phyloP scores from a whole-genome alignment of 92 coral and sea anemone species.

The Zoanthus sociatus region DNA sequence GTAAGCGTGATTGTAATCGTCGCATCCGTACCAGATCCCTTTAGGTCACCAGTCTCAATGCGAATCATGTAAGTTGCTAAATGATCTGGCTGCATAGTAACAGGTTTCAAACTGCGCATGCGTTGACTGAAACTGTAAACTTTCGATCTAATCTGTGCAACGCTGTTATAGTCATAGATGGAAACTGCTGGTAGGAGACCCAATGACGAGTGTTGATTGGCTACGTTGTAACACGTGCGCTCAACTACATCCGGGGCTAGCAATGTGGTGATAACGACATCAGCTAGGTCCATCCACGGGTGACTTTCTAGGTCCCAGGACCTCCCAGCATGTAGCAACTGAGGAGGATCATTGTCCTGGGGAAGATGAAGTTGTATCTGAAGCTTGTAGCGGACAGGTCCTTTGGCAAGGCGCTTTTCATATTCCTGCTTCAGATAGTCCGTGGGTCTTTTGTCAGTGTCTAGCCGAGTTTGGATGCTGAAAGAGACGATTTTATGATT shows the following conservation, averaged over 20 bases:
- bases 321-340: slow-evolving; percentile 48
- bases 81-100: slow-evolving; percentile 34
- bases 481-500: neutral
- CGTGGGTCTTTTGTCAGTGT: slow-evolving; percentile 42
- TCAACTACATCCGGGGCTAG: too few relatives aligned
- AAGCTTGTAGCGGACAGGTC: slow-evolving; percentile 23
- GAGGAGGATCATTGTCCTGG: neutral
- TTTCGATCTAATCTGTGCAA: slow-evolving; percentile 60
- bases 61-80: slow-evolving; percentile 46
- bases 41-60: slow-evolving; percentile 72
- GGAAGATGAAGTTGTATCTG: slow-evolving; percentile 45
- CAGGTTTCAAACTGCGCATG: slow-evolving; percentile 55
- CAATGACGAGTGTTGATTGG: too few relatives aligned
- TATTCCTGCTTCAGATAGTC: slow-evolving; percentile 48
- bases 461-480: slow-evolving; percentile 30
- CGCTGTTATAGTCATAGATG: slow-evolving; percentile 73
- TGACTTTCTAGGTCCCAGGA: slow-evolving; percentile 46
- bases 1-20: slow-evolving; percentile 62
- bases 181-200: slow-evolving; percentile 49
- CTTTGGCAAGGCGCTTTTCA: neutral
- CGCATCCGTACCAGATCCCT: slow-evolving; percentile 70
- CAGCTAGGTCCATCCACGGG: slow-evolving; percentile 49
- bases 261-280: too few relatives aligned
- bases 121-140: slow-evolving; percentile 69
- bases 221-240: too few relatives aligned